These are phyloP conservation scores for Cheilosia grossa DNA, from an alignment of 2,888 invertebrate genomes.

Conservation along the genomic window DNA sequence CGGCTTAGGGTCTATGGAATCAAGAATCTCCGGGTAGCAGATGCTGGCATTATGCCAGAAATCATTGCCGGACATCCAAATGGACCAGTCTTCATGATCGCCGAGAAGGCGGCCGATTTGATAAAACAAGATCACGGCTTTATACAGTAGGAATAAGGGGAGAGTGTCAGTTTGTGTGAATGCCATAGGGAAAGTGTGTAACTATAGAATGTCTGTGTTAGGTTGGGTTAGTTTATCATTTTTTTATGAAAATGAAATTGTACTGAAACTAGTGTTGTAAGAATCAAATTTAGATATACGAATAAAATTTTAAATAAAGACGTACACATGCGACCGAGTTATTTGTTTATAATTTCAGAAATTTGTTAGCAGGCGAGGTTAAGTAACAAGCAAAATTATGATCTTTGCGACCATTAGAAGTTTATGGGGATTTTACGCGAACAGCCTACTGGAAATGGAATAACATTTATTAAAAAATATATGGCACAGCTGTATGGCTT, in stretches of 20 bases:
- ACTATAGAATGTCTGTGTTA: conserved; percentile 31
- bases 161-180: conserved; percentile 19
- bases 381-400: neutral
- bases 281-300: conserved; percentile 42
- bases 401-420: neutral
- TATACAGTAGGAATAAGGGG: conserved; percentile 76
- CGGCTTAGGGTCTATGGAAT: conserved; percentile 84
- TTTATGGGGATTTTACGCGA: neutral
- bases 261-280: conserved; percentile 68
- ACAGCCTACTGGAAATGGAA: no score
- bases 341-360: neutral
- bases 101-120: conserved; percentile 85
- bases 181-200: conserved; percentile 59
- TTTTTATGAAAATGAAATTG: conserved; percentile 57
- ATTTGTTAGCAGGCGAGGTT: neutral
- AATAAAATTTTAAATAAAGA: conserved; percentile 38
- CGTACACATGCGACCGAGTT: neutral
- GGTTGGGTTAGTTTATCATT: conserved; percentile 46
- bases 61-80: conserved; percentile 85
- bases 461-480: no score
- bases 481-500: no score
- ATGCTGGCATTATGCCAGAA: conserved; percentile 85
- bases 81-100: conserved; percentile 85
- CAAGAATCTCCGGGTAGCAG: conserved; percentile 84
- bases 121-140: conserved; percentile 84